phyloP scores from a whole-genome alignment of 2,888 invertebrate species.

The Drosophila prostipennis region DNA sequence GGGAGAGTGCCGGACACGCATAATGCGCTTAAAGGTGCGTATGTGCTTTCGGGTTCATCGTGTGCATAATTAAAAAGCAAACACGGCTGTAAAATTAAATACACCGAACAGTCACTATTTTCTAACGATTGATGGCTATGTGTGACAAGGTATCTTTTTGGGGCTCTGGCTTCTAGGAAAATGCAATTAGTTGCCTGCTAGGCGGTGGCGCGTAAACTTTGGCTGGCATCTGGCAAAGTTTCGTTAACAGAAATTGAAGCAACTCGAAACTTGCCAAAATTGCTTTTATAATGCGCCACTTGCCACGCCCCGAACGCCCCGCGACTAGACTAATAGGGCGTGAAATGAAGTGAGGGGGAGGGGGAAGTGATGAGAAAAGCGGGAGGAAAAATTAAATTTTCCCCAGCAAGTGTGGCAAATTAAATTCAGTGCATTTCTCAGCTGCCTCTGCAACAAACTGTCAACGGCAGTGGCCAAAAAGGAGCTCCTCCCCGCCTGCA shows the following conservation, averaged over 20 bases:
- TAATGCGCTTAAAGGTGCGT: conserved; percentile 21
- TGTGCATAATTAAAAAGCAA: conserved; percentile 21
- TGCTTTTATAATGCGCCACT: conserved; percentile 73
- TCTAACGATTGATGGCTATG: conserved; percentile 3
- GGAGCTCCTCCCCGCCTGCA: conserved; percentile 6
- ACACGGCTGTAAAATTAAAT: conserved; percentile 4
- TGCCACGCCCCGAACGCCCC: conserved; percentile 10
- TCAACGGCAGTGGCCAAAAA: conserved; percentile 47
- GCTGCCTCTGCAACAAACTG: conserved; percentile 51
- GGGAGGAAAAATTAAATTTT: conserved; percentile 36
- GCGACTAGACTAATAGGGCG: conserved; percentile 54
- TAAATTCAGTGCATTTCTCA: conserved; percentile 63
- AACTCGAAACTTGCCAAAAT: conserved; percentile 70
- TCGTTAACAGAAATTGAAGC: conserved; percentile 65
- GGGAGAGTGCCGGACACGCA: background rate
- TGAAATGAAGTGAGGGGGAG: conserved; percentile 17
- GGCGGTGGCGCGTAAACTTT: conserved; percentile 44
- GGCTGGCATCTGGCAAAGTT: conserved; percentile 58
- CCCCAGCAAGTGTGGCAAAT: conserved; percentile 48
- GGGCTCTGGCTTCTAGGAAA: conserved; percentile 1
- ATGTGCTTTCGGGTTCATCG: background rate
- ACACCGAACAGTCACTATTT: background rate
- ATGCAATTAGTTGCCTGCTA: conserved; percentile 59
- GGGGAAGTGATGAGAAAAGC: too few species aligned
- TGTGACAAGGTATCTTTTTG: background rate